Evolutionary conservation across 2,797 vertebrate genomes (phyloP).

Genomic region (Poeciliopsis gracilis): DNA sequence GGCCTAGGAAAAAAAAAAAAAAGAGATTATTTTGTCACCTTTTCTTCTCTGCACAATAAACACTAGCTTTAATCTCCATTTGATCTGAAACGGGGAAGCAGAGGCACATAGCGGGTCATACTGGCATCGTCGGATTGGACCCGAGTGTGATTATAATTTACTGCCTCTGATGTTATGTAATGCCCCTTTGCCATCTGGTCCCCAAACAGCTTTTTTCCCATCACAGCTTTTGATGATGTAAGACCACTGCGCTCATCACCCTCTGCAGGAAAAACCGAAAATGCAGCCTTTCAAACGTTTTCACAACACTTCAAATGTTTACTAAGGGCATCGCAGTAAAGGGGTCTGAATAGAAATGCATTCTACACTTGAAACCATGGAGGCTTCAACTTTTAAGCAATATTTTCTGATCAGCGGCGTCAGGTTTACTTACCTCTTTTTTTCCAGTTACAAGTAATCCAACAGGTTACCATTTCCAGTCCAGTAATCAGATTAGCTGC

Average conservation of each 20-base stretch:
- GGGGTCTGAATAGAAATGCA: too few species aligned
- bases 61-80: not conserved
- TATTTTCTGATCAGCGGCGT: too few species aligned
- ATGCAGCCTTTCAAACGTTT: not conserved
- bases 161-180: conserved; percentile 34
- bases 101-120: not conserved
- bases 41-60: not conserved
- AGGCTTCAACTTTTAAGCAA: too few species aligned
- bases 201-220: conserved; percentile 13
- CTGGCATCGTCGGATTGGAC: conserved; percentile 23
- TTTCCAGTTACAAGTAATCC: too few species aligned
- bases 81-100: conserved; percentile 1
- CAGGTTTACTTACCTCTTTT: too few species aligned
- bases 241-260: conserved; percentile 22
- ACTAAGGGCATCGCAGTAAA: too few species aligned
- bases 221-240: not conserved
- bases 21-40: not conserved
- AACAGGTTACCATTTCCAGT: too few species aligned
- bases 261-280: not conserved
- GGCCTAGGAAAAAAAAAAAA: conserved; percentile 73
- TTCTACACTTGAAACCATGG: too few species aligned
- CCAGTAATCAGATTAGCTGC: too few species aligned
- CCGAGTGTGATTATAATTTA: conserved; percentile 28
- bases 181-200: conserved; percentile 35
- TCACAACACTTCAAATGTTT: not conserved